A percentile compares a stretch with the other conserved stretches of the same genome.
Evolutionary conservation across 1,140 invertebrate species (phyloP).

Genomic region (Calephelis nemesis): DNA sequence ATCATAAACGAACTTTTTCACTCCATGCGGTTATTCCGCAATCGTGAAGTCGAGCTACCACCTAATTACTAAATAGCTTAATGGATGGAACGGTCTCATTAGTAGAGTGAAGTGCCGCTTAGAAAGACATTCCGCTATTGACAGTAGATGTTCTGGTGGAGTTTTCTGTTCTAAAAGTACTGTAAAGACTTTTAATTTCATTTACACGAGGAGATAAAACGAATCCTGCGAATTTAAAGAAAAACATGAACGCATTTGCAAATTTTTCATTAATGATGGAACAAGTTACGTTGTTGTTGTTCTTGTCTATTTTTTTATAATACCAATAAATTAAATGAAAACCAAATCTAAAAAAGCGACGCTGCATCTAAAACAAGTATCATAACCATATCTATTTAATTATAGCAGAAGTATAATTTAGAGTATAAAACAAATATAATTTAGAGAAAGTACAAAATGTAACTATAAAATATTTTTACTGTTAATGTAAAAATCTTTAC

Average conservation of each 20-base stretch:
- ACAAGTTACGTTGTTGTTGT: too few relatives aligned
- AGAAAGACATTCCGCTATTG: slow-evolving; percentile 42
- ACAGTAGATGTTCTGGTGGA: slow-evolving; percentile 28
- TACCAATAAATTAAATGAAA: too few relatives aligned
- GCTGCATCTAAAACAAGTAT: too few relatives aligned
- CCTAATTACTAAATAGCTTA: slow-evolving; percentile 66
- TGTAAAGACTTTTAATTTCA: slow-evolving; percentile 18
- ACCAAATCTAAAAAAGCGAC: too few relatives aligned
- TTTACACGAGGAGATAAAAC: slow-evolving; percentile 7
- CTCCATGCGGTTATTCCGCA: slow-evolving; percentile 44
- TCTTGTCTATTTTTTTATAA: too few relatives aligned
- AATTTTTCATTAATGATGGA: neutral
- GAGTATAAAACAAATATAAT: too few relatives aligned
- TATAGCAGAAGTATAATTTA: too few relatives aligned
- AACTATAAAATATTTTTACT: too few relatives aligned
- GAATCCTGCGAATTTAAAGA: neutral
- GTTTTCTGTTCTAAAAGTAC: slow-evolving; percentile 20
- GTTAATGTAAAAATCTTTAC: too few relatives aligned
- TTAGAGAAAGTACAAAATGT: too few relatives aligned
- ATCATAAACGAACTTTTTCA: slow-evolving; percentile 30
- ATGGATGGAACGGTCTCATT: slow-evolving; percentile 57
- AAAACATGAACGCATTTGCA: neutral
- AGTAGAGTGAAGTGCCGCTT: slow-evolving; percentile 45
- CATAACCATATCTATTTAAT: too few relatives aligned
- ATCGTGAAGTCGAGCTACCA: slow-evolving; percentile 39